A percentile compares a stretch with the other conserved stretches of the same genome.
Conservation (phyloP, 2,888 invertebrate genomes). For the Eupithecia tripunctaria region DNA sequence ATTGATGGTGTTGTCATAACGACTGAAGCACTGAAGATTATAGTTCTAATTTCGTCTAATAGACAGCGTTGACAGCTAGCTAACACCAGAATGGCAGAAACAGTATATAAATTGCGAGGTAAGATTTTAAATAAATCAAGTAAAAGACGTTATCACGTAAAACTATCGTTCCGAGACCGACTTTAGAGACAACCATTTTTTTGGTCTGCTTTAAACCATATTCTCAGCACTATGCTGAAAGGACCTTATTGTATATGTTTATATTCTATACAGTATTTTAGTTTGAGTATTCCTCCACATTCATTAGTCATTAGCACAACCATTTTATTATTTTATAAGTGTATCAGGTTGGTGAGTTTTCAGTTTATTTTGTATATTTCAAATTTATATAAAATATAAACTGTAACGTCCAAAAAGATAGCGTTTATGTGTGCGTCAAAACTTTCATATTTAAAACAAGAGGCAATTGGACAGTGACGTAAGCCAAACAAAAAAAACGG, state of each 20-base stretch:
- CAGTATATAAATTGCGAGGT: too few relatives aligned
- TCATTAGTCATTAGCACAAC: slow-evolving; percentile 20
- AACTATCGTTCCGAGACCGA: too few relatives aligned
- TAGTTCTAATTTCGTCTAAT: too few relatives aligned
- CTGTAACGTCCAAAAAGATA: slow-evolving; percentile 13
- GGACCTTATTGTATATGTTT: background rate
- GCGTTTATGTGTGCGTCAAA: background rate
- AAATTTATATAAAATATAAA: background rate
- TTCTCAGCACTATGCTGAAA: background rate
- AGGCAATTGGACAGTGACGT: too few relatives aligned
- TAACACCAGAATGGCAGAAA: too few relatives aligned
- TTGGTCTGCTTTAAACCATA: background rate
- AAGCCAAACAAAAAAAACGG: too few relatives aligned
- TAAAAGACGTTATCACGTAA: too few relatives aligned
- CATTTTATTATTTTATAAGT: slow-evolving; percentile 35
- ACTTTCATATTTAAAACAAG: background rate
- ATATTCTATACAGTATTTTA: slow-evolving; percentile 28
- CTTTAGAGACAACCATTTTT: too few relatives aligned
- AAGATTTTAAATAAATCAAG: too few relatives aligned
- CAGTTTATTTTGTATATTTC: slow-evolving; percentile 27
- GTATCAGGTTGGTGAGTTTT: slow-evolving; percentile 23
- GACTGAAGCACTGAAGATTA: too few relatives aligned
- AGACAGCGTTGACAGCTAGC: too few relatives aligned
- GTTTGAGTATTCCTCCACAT: slow-evolving; percentile 7
- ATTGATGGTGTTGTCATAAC: too few relatives aligned